Evolutionary conservation across 2,888 invertebrate species (phyloP), one percentile per base, ranked within the genome.

Genomic region (Cyclophora albipunctata): DNA sequence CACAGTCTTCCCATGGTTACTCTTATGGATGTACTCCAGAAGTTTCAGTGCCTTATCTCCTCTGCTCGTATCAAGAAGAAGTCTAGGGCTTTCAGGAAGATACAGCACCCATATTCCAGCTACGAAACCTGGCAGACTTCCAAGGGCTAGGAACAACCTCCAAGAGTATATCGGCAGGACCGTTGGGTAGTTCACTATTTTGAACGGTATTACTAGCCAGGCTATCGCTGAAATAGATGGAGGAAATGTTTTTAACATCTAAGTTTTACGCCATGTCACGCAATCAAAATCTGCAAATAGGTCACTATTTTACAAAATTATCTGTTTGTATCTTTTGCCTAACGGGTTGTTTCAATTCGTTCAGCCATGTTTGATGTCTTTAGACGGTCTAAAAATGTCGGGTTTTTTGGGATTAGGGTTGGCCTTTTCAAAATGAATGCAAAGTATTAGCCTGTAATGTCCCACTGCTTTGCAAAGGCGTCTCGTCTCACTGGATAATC

Each of bases 81-180:
- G 90, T 60, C 93, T 90, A 0, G 94, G 94, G 64, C 93, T 94
- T 67, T 95, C 94, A 0, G 94, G 94, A 35, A 92, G 83, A 45
- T 79, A 84, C 34, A 90, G 73, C 41, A 91, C 75, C 82, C 91
- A 89, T 2, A 91, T 55, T 0, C 91, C 92, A 1, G 92, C 89
- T 0, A 92, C 57, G 33, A 93, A 77, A 42, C 92, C 91, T 2
- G 94, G 94, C 1, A 93, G 51, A 5, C 91, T 90, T 51, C 92
- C 89, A n/a, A 93, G 62, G 0, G 92, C 89, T 6, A 94, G 75
- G 67, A 92, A 93, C 34, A 94, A 72, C 41, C 94, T 82, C 95
- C 95, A 95, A n/a, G 94, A 93, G 67, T 91, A 90, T 52, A 91
- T 89, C 0, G 86, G 82, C 40, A 92, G 58, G 5, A 80, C 47